phyloP scores from a whole-genome alignment of 2,888 invertebrate genomes.

The Leptopterna dolabrata region DNA sequence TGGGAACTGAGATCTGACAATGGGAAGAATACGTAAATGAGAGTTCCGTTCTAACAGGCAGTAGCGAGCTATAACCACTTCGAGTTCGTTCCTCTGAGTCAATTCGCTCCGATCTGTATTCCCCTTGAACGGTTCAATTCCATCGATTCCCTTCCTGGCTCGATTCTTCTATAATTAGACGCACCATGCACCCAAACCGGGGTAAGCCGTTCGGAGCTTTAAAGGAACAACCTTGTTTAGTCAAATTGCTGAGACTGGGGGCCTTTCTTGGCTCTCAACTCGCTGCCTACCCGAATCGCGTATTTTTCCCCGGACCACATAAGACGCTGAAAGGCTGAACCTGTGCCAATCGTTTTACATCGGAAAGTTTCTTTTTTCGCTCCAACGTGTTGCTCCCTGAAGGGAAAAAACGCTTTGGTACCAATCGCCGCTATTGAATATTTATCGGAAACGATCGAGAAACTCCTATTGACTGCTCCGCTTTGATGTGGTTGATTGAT shows the following conservation, averaged over 20 bases:
- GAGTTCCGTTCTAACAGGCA: no score
- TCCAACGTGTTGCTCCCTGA: not conserved
- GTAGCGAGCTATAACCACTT: no score
- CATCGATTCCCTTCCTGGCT: not conserved
- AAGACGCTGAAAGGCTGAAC: not conserved
- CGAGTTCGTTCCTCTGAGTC: not conserved
- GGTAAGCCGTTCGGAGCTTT: not conserved
- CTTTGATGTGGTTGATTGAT: not conserved
- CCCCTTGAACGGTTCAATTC: not conserved
- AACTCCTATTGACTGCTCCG: not conserved
- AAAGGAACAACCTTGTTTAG: not conserved
- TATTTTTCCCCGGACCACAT: not conserved
- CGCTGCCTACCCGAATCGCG: not conserved
- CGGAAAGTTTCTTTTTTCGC: not conserved
- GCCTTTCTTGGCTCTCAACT: not conserved
- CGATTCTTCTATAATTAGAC: not conserved
- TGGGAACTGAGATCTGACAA: no score
- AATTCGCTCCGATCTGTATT: not conserved
- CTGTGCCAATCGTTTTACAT: not conserved
- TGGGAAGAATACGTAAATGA: no score
- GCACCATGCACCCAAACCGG: not conserved
- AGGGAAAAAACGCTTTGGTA: not conserved
- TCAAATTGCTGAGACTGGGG: not conserved
- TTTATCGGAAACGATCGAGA: not conserved
- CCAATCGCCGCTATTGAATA: not conserved